A percentile compares a stretch with the other conserved stretches of the same genome.
These are phyloP conservation scores for Datnioides undecimradiatus DNA, from an alignment of 2,113 vertebrate species.

Conservation along the genomic window DNA sequence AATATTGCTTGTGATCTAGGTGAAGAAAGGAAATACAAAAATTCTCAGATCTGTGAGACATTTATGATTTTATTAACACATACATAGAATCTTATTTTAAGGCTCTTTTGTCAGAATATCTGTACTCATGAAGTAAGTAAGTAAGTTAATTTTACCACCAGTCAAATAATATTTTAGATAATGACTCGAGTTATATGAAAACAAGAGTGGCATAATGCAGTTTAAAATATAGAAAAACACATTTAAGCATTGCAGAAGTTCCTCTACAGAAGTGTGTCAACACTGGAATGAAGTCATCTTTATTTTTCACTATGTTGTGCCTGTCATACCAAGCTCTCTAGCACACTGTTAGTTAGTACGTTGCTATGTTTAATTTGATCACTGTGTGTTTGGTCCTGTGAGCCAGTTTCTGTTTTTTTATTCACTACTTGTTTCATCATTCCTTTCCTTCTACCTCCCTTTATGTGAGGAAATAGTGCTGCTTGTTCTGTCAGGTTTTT, in stretches of 20 bases:
- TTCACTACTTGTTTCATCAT: not conserved
- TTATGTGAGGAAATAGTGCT: slow-evolving; percentile 1
- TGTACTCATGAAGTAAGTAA: not conserved
- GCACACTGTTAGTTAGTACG: not conserved
- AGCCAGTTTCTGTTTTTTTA: not conserved
- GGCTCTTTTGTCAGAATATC: too few relatives aligned
- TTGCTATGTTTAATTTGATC: slow-evolving; percentile 9
- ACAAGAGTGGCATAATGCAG: not conserved
- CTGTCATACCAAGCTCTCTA: not conserved
- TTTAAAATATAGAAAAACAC: too few relatives aligned
- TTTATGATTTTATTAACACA: too few relatives aligned
- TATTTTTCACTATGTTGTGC: not conserved
- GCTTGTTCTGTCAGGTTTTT: slow-evolving; percentile 36
- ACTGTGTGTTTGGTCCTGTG: not conserved
- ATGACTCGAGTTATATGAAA: not conserved
- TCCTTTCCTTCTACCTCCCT: not conserved
- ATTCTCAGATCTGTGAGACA: not conserved
- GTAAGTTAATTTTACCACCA: not conserved
- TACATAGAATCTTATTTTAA: too few relatives aligned
- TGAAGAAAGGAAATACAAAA: not conserved
- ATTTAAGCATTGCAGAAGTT: not conserved
- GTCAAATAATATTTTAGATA: not conserved
- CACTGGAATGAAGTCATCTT: not conserved
- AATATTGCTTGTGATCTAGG: not conserved
- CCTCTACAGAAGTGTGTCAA: not conserved